Evolutionary conservation across 2,797 vertebrate species (phyloP).

Genomic region (Valencia hispanica): DNA sequence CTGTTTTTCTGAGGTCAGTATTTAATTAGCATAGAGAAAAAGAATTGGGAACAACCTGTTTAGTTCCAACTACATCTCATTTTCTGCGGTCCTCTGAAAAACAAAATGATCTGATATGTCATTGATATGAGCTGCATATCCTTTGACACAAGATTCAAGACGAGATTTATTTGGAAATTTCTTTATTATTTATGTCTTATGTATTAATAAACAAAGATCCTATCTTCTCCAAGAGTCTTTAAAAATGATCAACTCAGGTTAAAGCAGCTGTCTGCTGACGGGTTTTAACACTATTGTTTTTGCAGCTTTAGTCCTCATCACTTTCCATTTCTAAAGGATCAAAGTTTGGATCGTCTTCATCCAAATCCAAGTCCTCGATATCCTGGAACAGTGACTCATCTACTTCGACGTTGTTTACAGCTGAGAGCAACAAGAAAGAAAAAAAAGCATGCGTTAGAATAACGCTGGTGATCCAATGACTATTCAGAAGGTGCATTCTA

Average conservation of each 20-base stretch:
- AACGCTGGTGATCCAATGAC: not conserved
- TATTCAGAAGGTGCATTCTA: not conserved
- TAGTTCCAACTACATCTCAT: no score
- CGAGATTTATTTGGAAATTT: not conserved
- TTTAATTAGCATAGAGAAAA: not conserved
- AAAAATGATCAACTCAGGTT: not conserved
- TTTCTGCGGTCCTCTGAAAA: no score
- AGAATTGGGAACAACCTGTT: no score
- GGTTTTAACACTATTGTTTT: conserved; percentile 24
- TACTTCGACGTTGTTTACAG: conserved; percentile 95
- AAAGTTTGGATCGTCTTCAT: conserved; percentile 94
- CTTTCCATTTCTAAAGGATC: conserved; percentile 90
- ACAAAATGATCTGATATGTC: no score
- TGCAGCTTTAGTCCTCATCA: conserved; percentile 81
- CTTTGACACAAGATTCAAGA: not conserved
- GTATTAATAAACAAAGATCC: not conserved
- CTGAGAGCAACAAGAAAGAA: conserved; percentile 68
- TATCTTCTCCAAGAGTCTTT: not conserved
- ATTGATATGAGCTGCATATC: no score
- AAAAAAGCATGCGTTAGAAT: not conserved
- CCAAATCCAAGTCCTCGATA: conserved; percentile 94
- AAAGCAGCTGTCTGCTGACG: not conserved
- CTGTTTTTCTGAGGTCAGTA: not conserved
- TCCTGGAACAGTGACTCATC: conserved; percentile 98
- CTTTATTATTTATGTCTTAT: not conserved